Evolutionary conservation across 2,797 vertebrate species (phyloP), one percentile per base, ranked within the genome.

Genomic region (Vireo griseus): DNA sequence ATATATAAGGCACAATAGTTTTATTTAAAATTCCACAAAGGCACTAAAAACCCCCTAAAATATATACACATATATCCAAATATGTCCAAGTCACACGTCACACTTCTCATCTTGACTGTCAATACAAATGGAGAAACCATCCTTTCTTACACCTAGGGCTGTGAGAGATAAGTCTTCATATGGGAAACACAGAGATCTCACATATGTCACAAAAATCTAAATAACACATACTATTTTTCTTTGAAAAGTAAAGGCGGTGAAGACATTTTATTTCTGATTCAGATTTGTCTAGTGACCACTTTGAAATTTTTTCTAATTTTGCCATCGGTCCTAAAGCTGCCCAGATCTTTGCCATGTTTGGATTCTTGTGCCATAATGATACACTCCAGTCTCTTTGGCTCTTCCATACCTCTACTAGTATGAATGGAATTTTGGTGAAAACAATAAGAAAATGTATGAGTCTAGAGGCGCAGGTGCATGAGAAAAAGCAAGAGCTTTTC

Each of bases 31-130:
- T 86, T 78, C 47, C 67, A 62, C 22, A 81, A 62, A 77, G 59
- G 4, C 19, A 57, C 11, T 35, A 31, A 25, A 19, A 75, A 37
- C 0, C 0, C 13, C 0, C 16, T 52, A 37, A 63, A 63, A 37
- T 39, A 31, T 7, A n/a, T 12, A 7, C 16, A 44, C 7, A 7
- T 57, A 28, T 33, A 54, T 67, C 29, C 8, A 77, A 61, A 52
- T 82, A 73, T 8, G 4, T 84, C 15, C 21, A 84, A 55, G 44
- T n/a, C 22, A 59, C 13, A 33, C 3, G 6, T n/a, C 40, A 63
- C 22, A 39, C 3, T 19, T 59, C 58, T 69, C 5, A 21, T 19
- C 12, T 45, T 65, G 31, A 21, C 16, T 79, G 37, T 57, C 79
- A 80, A 65, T 31, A 45, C 2, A 61, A 59, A 57, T 19, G 15